Percentiles rank a stretch among this genome's conserved stretches.
Evolutionary conservation across 2,113 vertebrate genomes (phyloP).

Genomic region (Cinclus cinclus): DNA sequence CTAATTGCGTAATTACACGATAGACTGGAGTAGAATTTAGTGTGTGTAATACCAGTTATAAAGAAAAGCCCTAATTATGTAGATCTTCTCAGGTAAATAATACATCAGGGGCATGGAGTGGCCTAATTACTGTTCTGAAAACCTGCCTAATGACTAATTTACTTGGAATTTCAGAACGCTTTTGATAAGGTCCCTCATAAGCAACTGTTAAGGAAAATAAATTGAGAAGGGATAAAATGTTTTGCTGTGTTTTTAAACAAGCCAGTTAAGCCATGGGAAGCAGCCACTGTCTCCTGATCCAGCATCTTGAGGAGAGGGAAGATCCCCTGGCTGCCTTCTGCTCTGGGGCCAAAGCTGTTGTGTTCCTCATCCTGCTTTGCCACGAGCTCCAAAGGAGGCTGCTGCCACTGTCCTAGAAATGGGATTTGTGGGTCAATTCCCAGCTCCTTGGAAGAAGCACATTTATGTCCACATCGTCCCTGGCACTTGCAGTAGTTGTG

Average conservation of each 20-base stretch:
- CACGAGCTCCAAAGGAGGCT: fast-evolving
- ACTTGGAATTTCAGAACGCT: slow-evolving; percentile 57
- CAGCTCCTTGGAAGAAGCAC: neutral
- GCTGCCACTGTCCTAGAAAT: neutral
- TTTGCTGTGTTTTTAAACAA: slow-evolving; percentile 15
- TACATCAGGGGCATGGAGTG: slow-evolving; percentile 47
- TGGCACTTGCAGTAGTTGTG: neutral
- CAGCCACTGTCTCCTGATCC: neutral
- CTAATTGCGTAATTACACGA: slow-evolving; percentile 67
- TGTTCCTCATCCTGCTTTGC: neutral
- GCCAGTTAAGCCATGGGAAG: neutral
- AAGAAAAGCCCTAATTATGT: slow-evolving; percentile 68
- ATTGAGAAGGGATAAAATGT: slow-evolving; percentile 20
- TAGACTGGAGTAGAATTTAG: slow-evolving; percentile 66
- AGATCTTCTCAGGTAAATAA: slow-evolving; percentile 70
- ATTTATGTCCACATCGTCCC: fast-evolving
- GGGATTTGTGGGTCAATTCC: neutral
- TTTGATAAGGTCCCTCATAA: slow-evolving; percentile 56
- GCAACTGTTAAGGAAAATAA: slow-evolving; percentile 56
- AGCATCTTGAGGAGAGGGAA: neutral
- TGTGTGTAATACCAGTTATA: slow-evolving; percentile 60
- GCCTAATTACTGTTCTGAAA: slow-evolving; percentile 55
- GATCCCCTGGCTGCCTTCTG: neutral
- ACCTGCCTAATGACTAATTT: slow-evolving; percentile 63
- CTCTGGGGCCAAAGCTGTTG: neutral